Evolutionary conservation across 2,797 vertebrate genomes (phyloP), one percentile per base, ranked within the genome.

Genomic region (Oryzias sinensis): DNA sequence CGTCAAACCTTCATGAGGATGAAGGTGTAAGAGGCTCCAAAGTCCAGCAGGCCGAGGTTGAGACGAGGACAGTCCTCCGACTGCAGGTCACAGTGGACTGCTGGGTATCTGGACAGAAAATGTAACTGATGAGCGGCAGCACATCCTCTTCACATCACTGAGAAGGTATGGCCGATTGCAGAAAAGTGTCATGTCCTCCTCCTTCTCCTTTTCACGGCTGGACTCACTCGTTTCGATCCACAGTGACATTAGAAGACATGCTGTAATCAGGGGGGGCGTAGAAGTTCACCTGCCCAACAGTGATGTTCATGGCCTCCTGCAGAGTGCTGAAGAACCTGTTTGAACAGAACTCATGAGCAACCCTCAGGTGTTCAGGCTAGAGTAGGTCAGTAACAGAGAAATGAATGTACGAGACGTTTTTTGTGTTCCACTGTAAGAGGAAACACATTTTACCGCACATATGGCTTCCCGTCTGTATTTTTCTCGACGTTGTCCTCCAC

Each of bases 241-340:
- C 62, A 0, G 54, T 78, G 0, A 17, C 44, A 64, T 90, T 94
- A 0, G 20, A 11, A 22, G 94, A 93, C 62, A 93, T 73, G 3
- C 67, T 74, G 33, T 92, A 88, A 65, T 76, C 71, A 7, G 82
- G 57, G 6, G 43, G 37, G 51, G 90, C 68, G 11, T 86, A 1
- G 52, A 92, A 88, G 3, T 1, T 2, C 42, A 40, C 50, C 3
- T 37, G 51, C 6, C 76, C 86, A n/a, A 96, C 67, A 1, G 84
- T 91, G 37, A 96, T 27, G 62, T 83, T 93, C 13, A 93, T 27
- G 14, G 83, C 68, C 54, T 89, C 77, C 2, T 61, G 68, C 55
- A 87, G 82, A 13, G 91, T 88, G 78, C 96, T 98, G 63, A 97
- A 71, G 76, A 99, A 97, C 83, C 97, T 99, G 91, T 43, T 70